phyloP scores from a whole-genome alignment of 2,113 vertebrate genomes.

The Corvus cornix region DNA sequence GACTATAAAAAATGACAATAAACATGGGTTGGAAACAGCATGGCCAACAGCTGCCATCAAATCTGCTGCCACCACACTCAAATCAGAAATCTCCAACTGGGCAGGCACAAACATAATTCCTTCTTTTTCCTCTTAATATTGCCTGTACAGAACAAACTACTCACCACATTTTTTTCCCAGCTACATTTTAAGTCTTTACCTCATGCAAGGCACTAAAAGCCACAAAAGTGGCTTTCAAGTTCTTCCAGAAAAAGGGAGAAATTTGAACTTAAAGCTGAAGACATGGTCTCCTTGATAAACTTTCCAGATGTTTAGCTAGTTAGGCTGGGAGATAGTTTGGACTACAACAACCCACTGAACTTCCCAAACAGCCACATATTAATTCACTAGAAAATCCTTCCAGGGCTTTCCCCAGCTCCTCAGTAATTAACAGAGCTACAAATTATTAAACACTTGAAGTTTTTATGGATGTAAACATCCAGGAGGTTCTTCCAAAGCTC shows the following conservation, averaged over 20 bases:
- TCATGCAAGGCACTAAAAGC: not conserved
- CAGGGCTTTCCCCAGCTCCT: not conserved
- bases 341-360: not conserved
- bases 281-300: not conserved
- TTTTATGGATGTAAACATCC: not conserved
- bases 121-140: not conserved
- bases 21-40: not conserved
- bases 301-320: not conserved
- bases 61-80: not conserved
- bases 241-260: not conserved
- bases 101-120: not conserved
- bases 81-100: not conserved
- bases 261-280: not conserved
- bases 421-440: not conserved
- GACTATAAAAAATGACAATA: not conserved
- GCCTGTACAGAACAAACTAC: not conserved
- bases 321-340: not conserved
- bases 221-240: not conserved
- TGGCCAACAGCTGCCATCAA: not conserved
- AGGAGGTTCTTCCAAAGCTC: not conserved
- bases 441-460: not conserved
- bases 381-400: not conserved
- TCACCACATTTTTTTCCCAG: too few relatives aligned
- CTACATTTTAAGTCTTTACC: accelerated
- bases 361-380: not conserved